Base-by-base conservation (phyloP, 2,888 invertebrate species). In the Idaea dimidiata region DNA sequence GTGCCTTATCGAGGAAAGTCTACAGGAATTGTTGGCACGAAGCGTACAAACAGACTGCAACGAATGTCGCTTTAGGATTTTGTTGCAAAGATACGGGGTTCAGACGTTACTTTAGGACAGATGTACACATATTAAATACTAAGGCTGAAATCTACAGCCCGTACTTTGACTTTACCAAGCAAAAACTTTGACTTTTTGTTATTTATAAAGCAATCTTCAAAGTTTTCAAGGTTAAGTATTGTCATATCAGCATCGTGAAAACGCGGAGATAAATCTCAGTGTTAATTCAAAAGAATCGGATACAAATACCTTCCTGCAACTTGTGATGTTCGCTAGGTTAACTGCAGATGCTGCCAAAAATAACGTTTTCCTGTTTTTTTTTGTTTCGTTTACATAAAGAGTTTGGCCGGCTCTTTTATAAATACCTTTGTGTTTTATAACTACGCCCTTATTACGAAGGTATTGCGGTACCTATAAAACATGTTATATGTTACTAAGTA, bases 1-100 rank as follows among this genome's bases (percentile, higher is more conserved):
- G 56, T 56, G 56, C 18, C 18, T 56, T 56, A 56, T 56, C 56
- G 17, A 17, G 17, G 17, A 18, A 56, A 56, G 56, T 56, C 56
- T 18, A 14, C 56, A n/a, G 7, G 56, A 56, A 56, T 14, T 56
- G 56, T 56, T 56, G 56, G 56, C 56, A 56, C 56, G 18, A 18
- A 17, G 8, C 43, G 0, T 43, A 14, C 43, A 43, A 43, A 10
- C 43, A 43, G 14, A 43, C 43, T 43, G 5, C 43, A 14, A 43
- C 43, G 43, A 43, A 43, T 14, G 43, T 43, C 14, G 14, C 43
- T 8, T 43, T 43, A 43, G 43, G 43, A 10, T 43, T 8, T 10
- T 43, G 43, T 43, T 43, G 10, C 0, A 32, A 8, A 32, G 32
- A 32, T 32, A 32, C 32, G 10, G 43, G 43, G 43, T 43, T 43